These are phyloP conservation scores for Odontomyia ornata DNA, from an alignment of 2,888 invertebrate species.

Conservation along the genomic window DNA sequence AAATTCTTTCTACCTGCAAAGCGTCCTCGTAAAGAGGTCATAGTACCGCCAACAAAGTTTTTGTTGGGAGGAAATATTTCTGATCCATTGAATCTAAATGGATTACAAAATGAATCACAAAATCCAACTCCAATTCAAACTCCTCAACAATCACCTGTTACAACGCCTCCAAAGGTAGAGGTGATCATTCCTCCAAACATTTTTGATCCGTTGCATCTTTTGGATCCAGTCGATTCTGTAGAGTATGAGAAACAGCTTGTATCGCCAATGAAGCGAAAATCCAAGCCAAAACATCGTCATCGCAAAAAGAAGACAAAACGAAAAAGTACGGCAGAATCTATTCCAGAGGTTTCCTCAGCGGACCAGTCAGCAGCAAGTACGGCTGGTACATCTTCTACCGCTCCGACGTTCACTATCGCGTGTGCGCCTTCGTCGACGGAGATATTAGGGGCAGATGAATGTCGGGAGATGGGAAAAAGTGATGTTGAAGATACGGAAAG, in stretches of 20 bases:
- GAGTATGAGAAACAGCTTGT: slow-evolving; percentile 84
- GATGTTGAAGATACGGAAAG: neutral
- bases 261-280: slow-evolving; percentile 71
- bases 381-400: neutral
- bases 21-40: slow-evolving; percentile 76
- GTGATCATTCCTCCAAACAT: slow-evolving; percentile 93
- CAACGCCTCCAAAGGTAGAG: slow-evolving; percentile 76
- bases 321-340: slow-evolving; percentile 56
- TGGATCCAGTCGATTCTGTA: slow-evolving; percentile 80
- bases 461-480: neutral
- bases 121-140: slow-evolving; percentile 95
- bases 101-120: slow-evolving; percentile 84
- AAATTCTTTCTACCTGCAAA: slow-evolving; percentile 81
- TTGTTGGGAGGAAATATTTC: slow-evolving; percentile 93
- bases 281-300: slow-evolving; percentile 69
- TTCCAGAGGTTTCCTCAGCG: slow-evolving; percentile 19
- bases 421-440: neutral
- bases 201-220: slow-evolving; percentile 88
- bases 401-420: neutral
- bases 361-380: neutral
- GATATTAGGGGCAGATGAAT: neutral
- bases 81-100: slow-evolving; percentile 93
- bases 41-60: slow-evolving; percentile 92
- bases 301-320: slow-evolving; percentile 72
- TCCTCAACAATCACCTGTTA: slow-evolving; percentile 73